Evolutionary conservation across 2,888 invertebrate species (phyloP).

Genomic region (Andrena trimmerana): DNA sequence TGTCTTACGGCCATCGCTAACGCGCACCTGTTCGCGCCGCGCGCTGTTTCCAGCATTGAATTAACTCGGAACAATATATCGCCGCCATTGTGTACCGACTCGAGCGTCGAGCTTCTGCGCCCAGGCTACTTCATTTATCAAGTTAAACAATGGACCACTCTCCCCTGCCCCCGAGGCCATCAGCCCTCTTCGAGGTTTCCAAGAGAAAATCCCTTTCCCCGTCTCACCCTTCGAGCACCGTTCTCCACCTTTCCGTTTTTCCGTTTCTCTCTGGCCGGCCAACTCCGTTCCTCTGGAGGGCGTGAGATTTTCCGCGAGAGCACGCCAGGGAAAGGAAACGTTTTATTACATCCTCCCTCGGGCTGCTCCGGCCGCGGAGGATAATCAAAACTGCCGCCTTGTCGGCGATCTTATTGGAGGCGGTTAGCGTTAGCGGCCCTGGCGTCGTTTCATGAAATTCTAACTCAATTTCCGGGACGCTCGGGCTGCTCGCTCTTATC

Average conservation of each 20-base stretch:
- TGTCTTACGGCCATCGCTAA: not conserved
- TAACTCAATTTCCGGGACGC: conserved; percentile 36
- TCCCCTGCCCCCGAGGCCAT: conserved; percentile 46
- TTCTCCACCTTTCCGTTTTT: too few relatives aligned
- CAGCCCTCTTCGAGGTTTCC: conserved; percentile 63
- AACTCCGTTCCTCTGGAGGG: not conserved
- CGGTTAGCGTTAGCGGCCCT: conserved; percentile 15
- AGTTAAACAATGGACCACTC: conserved; percentile 78
- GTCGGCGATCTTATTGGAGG: conserved; percentile 34
- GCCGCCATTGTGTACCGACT: conserved; percentile 73
- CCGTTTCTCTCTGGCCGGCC: conserved; percentile 19
- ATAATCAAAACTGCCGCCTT: conserved; percentile 49
- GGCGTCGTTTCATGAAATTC: conserved; percentile 52
- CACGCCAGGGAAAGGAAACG: conserved; percentile 17
- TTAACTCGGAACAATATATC: conserved; percentile 76
- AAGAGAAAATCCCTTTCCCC: conserved; percentile 63
- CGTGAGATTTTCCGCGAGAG: conserved; percentile 40
- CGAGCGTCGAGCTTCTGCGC: conserved; percentile 67
- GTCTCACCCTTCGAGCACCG: conserved; percentile 3
- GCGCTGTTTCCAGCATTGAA: conserved; percentile 73
- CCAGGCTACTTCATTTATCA: conserved; percentile 81
- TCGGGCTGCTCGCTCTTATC: conserved; percentile 22
- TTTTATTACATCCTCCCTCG: conserved; percentile 34
- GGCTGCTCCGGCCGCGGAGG: conserved; percentile 3
- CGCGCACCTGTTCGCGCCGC: conserved; percentile 17